Base-by-base conservation (phyloP, 2,797 vertebrate genomes). In the Sebastes taczanowskii region DNA sequence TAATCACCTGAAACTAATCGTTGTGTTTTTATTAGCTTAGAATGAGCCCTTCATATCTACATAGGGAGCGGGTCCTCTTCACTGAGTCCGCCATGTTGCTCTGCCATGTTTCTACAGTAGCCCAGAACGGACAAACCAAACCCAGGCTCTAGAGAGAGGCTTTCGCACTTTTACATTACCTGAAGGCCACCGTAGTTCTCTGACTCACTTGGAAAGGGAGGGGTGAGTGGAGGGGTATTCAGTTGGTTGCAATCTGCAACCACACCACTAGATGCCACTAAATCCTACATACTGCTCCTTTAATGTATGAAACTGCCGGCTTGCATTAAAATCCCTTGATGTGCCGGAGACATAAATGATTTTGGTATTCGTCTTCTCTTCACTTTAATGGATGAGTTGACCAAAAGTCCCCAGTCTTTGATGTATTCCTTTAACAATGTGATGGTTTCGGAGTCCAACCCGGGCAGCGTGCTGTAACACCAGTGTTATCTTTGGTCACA, bases 301-400 rank as follows among this genome's bases (percentile, higher is more conserved):
- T 58, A 22, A 81, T 49, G 29, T 16, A 38, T 27, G 2, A 78
- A 49, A 49, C 61, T 38, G n/a, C 29, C 34, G 0, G 25, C 34
- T 63, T 27, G 59, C 16, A 27, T 75, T 56, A 22, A 62, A 32
- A 59, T 11, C 30, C 13, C 35, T 72, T 29, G 10, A 53, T 30
- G 56, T 7, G 7, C 25, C 8, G 1, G 4, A 66, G 18, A 34
- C 22, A n/a, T 13, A 22, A 73, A 71, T 55, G 11, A 70, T 60
- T 84, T 74, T 62, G 69, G 35, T 35, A 23, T 70, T 32, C 23
- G 77, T 83, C 46, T 71, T 74, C 11, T 74, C 29, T 32, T 61
- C n/a, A 56, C 55, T 55, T 52, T 60, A 53, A 61, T 10, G 20
- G 25, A 16, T 20, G 25, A 66, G 22, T 29, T 64, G 63, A 71